Conservation (phyloP, 2,797 vertebrate species). For the Tokudaia tokunoshimensis region DNA sequence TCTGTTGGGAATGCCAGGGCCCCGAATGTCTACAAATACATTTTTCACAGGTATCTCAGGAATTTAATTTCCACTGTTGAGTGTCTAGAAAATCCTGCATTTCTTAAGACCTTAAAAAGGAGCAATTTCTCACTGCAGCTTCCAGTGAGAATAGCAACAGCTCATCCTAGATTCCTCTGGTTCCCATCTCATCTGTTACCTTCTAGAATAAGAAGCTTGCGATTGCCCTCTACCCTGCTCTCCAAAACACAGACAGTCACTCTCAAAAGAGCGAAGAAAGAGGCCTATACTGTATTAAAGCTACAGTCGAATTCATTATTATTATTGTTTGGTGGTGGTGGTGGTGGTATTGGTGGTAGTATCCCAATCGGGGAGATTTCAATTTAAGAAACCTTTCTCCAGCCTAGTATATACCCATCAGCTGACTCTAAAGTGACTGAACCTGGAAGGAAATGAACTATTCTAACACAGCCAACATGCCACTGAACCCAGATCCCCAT, state of each 20-base stretch:
- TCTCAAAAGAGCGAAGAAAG: neutral
- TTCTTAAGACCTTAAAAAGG: slow-evolving; percentile 32
- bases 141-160: neutral
- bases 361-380: neutral
- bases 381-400: neutral
- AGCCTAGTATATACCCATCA: neutral
- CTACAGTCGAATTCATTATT: neutral
- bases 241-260: neutral
- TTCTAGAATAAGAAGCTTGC: neutral
- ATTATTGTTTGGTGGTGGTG: neutral
- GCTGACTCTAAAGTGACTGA: neutral
- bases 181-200: neutral
- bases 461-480: neutral
- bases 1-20: slow-evolving; percentile 35
- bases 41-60: slow-evolving; percentile 48
- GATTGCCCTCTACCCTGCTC: neutral
- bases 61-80: slow-evolving; percentile 52
- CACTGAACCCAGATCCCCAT: neutral
- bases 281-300: neutral
- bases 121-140: neutral
- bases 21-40: slow-evolving; percentile 46
- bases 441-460: slow-evolving; percentile 12
- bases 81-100: slow-evolving; percentile 37
- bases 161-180: neutral
- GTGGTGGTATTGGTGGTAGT: neutral